Evolutionary conservation across 2,797 vertebrate genomes (phyloP).

Genomic region (Nannoperca australis): DNA sequence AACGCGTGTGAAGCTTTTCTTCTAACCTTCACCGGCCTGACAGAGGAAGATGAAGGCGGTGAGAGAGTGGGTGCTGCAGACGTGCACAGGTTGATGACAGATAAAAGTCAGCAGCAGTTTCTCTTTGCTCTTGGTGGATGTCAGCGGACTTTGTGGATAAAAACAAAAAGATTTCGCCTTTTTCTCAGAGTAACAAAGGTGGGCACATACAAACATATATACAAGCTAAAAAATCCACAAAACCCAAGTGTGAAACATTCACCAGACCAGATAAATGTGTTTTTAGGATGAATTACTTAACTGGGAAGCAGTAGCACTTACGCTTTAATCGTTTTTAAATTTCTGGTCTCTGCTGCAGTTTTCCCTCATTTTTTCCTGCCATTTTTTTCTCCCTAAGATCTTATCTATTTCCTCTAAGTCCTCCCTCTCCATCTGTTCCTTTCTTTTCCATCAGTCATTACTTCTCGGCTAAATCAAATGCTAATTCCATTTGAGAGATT

Average conservation of each 20-base stretch:
- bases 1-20: slow-evolving; percentile 22
- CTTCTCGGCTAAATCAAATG: slow-evolving; percentile 63
- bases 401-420: slow-evolving; percentile 30
- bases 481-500: slow-evolving; percentile 68
- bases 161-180: slow-evolving; percentile 6
- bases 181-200: slow-evolving; percentile 4
- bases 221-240: neutral
- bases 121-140: slow-evolving; percentile 25
- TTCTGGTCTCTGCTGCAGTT: slow-evolving; percentile 12
- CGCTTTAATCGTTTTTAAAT: slow-evolving; percentile 38
- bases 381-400: slow-evolving; percentile 7
- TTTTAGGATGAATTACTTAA: slow-evolving; percentile 16
- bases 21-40: slow-evolving; percentile 17
- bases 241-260: neutral
- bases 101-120: slow-evolving; percentile 41
- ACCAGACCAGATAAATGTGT: neutral
- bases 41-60: slow-evolving; percentile 34
- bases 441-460: slow-evolving; percentile 48
- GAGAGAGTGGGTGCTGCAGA: slow-evolving; percentile 5
- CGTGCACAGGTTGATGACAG: slow-evolving; percentile 33
- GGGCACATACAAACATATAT: neutral
- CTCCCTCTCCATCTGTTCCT: slow-evolving; percentile 52
- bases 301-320: neutral
- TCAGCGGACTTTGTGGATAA: neutral
- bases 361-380: slow-evolving; percentile 20